Conservation (phyloP, 2,797 vertebrate genomes). For the Lemur catta region DNA sequence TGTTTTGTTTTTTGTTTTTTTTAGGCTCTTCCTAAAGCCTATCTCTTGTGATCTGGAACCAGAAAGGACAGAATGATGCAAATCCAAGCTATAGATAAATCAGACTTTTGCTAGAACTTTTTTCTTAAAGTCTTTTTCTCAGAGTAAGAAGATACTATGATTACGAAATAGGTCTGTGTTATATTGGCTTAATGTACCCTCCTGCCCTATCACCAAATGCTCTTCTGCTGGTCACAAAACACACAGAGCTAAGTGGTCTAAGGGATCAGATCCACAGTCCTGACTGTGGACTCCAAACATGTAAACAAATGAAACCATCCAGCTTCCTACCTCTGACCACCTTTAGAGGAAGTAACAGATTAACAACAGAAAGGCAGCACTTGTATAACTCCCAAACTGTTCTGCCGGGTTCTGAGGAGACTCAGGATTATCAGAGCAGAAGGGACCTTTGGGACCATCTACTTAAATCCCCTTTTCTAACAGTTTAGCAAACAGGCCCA, state of each 20-base stretch:
- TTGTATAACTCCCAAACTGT: neutral
- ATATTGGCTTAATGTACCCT: neutral
- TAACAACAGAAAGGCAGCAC: neutral
- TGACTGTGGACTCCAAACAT: neutral
- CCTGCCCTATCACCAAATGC: neutral
- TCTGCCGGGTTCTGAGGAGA: neutral
- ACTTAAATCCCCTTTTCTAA: neutral
- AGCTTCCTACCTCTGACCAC: neutral
- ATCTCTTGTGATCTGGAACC: neutral
- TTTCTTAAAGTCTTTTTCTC: slow-evolving; percentile 25
- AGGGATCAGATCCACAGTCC: neutral
- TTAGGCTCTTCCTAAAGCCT: neutral
- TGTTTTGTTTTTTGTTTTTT: neutral
- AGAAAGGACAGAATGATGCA: neutral
- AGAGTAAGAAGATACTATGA: neutral
- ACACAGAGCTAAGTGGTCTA: neutral
- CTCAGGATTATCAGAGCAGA: neutral
- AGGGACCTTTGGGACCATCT: neutral
- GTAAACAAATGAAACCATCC: neutral
- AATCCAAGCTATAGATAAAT: neutral
- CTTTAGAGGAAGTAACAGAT: neutral
- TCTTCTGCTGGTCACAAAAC: neutral
- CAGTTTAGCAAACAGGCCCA: neutral
- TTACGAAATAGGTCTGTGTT: neutral
- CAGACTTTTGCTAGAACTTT: neutral